phyloP scores from a whole-genome alignment of 30 jellyfish, hydroid and myxozoan species.

The Pelagia noctiluca region DNA sequence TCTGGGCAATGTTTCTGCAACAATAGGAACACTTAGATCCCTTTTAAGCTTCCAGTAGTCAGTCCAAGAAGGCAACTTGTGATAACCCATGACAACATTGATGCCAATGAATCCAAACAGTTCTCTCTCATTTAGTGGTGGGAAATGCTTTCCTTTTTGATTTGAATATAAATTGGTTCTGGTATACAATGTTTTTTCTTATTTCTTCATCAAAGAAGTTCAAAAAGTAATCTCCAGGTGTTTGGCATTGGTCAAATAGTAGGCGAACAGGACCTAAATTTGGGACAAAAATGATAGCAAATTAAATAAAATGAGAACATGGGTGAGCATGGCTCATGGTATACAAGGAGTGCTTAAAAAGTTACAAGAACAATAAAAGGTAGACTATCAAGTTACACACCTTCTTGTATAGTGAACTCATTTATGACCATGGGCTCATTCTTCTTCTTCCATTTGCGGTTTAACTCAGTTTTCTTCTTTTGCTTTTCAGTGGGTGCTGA shows the following conservation, averaged over 20 bases:
- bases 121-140: conserved; percentile 32
- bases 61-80: conserved; percentile 57
- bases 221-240: conserved; percentile 29
- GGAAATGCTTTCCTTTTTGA: conserved; percentile 23
- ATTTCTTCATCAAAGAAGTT: conserved; percentile 58
- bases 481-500: background rate
- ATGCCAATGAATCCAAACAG: conserved; percentile 70
- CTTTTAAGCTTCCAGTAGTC: conserved; percentile 71
- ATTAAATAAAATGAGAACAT: background rate
- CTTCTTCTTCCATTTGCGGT: conserved; percentile 12
- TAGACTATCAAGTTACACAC: conserved; percentile 20
- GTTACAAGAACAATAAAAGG: background rate
- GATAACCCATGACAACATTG: conserved; percentile 79
- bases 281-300: conserved; percentile 14
- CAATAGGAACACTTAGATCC: conserved; percentile 67
- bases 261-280: conserved; percentile 72
- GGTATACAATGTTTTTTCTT: conserved; percentile 25
- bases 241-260: conserved; percentile 50
- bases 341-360: background rate
- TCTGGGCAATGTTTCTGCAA: conserved; percentile 41
- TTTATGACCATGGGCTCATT: conserved; percentile 19
- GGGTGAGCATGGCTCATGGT: background rate
- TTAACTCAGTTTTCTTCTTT: conserved; percentile 8
- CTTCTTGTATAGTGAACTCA: conserved; percentile 15
- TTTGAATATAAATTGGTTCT: conserved; percentile 56